Base-by-base conservation (phyloP, 64 coral and sea anemone genomes). In the Porites australiensis region DNA sequence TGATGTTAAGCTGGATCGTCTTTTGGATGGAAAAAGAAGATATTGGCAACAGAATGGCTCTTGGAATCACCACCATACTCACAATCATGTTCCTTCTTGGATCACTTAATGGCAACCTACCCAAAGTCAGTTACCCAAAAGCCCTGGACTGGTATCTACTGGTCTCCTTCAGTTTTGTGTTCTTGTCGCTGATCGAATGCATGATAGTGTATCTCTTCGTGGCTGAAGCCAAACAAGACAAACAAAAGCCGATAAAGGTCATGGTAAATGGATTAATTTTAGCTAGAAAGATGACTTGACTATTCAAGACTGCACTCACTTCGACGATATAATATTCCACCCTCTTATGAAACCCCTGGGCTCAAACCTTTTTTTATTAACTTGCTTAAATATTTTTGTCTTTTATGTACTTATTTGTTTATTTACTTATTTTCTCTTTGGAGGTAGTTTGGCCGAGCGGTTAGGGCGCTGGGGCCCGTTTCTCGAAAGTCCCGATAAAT, bases 131-230 rank as follows among this genome's bases (percentile, higher is more conserved):
- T 8, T 89, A 89, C 52, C 70, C 74, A 50, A 89, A 89, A 37
- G 87, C 87, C 14, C 21, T 89, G 60, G 83, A 89, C 58, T 89
- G 74, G 71, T 89, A 79, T 66, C 87, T 89, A 12, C 61, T 79
- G 4, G 87, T 77, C 5, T 89, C 70, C 4, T 89, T 89, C 74
- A 64, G 50, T 74, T 89, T 89, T 44, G 74, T 77, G 20, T 89
- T 89, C 22, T 10, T 75, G 3, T 47, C 74, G 9, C 23, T 89
- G 87, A 50, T 89, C 10, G 87, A 89, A 59, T 89, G 74, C 58
- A 63, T 89, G 0, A n/a, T 89, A 4, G 87, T 89, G 15, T 87
- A 71, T 10, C 18, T 87, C 9, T 13, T 16, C 8, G 4, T 10
- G 45, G 52, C 64, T 8, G 44, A 4, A 6, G 14, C 47, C 6